Evolutionary conservation across 2,888 invertebrate species (phyloP), one percentile per base, ranked within the genome.

Genomic region (Branchipolynoe longqiensis): DNA sequence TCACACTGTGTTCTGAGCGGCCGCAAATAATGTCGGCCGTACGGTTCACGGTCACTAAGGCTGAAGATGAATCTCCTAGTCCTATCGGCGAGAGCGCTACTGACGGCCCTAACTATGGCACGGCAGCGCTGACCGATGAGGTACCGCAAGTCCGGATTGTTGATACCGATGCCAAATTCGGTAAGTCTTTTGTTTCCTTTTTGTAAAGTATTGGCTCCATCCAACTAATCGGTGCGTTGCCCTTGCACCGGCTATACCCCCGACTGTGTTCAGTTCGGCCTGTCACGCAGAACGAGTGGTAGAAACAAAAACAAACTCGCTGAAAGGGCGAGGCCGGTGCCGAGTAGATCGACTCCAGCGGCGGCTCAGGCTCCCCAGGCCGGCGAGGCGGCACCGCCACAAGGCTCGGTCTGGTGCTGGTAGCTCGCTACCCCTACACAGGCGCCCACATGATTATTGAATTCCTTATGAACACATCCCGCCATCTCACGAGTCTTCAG

Each of bases 1-100:
- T 38, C 69, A 69, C 69, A 33, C 69, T 33, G 69, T 33, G 18
- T 14, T 31, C 69, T 69, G 69, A n/a, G 69, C 69, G 36, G 14
- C 38, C 38, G 25, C 62, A 22, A 83, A 59, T 25, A 12, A 83
- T 83, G 83, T 83, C 83, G 83, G 62, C 84, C 25, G 84, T 84
- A 84, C 40, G 84, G 28, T 84, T 84, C 73, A 84, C 64, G 33
- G 84, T 84, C 48, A 84, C 84, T 22, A 84, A 69, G 69, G 84
- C 84, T 22, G 84, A 84, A 33, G 84, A 73, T 31, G 84, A 69
- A 22, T 62, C 58, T 62, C 73, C 73, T n/a, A n/a, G n/a, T n/a
- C 62, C 62, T 22, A 73, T 84, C 48, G 69, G 69, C 36, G 84
- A 84, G 64, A 84, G 84, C 62, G 54, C 69, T 4, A 69, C 84